Evolutionary conservation across 1,140 invertebrate species (phyloP), one percentile per base, ranked within the genome.

Genomic region (Cecropterus lyciades): DNA sequence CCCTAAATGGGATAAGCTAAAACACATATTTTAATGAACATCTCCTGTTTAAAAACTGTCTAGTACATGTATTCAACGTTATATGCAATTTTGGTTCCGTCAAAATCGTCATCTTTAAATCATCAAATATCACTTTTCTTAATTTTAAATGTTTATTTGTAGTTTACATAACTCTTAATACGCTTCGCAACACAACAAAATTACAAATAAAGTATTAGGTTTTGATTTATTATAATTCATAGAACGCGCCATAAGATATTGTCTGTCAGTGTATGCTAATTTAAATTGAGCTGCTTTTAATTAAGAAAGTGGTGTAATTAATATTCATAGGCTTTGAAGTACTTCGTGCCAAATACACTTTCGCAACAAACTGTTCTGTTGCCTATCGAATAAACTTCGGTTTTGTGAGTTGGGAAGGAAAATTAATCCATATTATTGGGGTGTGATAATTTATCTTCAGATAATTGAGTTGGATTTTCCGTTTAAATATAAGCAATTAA

Each of bases 301-400:
- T 57, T 64, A 69, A 64, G 59, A 53, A 53, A 67, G 52, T 64
- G 37, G 30, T 6, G 20, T 20, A 53, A 49, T 68, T 53, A 67
- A 43, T 57, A 60, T 53, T 67, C 48, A 67, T 53, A 62, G n/a
- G 40, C n/a, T 27, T 30, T 45, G 55, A 24, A 60, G 56, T 60
- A 60, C 33, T 55, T 30, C 5, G 27, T 30, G 1, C 1, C 7
- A 37, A 37, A 37, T 56, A 40, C 13, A 4, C 30, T 56, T 42
- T 56, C 53, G 33, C 14, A 56, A 43, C 5, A 11, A 40, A 20
- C 52, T 1, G 33, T 37, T 11, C n/a, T 37, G 9, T 37, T 37
- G 33, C 10, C 7, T 37, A 37, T 6, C 10, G 33, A n/a, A 37
- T 0, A 1, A n/a, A n/a, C 1, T 37, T 37, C n/a, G 9, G 33